phyloP scores from a whole-genome alignment of 2,888 invertebrate genomes.

The Acholoe squamosa region DNA sequence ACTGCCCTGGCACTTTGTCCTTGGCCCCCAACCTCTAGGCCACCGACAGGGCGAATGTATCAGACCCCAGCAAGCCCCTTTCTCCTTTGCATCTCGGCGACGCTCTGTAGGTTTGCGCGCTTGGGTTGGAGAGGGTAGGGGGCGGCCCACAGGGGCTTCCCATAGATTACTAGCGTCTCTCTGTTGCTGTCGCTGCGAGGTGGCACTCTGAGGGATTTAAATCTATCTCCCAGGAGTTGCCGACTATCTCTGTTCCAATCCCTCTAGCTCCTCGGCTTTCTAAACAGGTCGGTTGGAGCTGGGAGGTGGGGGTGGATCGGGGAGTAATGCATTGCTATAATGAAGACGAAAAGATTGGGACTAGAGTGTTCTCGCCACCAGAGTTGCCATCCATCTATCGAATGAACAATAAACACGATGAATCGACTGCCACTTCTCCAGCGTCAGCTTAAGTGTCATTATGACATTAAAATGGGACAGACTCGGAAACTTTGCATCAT shows the following conservation, averaged over 20 bases:
- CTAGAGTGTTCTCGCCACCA: neutral
- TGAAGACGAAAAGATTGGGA: neutral
- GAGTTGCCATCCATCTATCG: neutral
- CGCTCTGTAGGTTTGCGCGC: neutral
- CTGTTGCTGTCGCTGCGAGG: neutral
- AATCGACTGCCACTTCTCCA: neutral
- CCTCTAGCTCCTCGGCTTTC: constrained; percentile 26
- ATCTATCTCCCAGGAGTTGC: constrained; percentile 39
- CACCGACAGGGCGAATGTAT: constrained; percentile 25
- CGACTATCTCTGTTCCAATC: constrained; percentile 31
- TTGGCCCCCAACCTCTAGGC: neutral
- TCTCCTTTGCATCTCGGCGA: neutral
- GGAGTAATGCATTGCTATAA: neutral
- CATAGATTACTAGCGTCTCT: constrained; percentile 7
- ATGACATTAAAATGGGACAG: neutral
- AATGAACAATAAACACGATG: neutral
- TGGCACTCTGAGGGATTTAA: constrained; percentile 35
- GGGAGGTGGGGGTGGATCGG: neutral
- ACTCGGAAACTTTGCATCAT: neutral
- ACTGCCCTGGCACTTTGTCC: constrained; percentile 36
- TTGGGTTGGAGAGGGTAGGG: neutral
- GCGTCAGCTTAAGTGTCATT: neutral
- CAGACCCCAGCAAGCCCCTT: constrained; percentile 9
- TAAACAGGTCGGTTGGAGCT: neutral
- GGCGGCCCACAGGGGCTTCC: constrained; percentile 8